Evolutionary conservation across 92 coral and sea anemone species (phyloP), one percentile per base, ranked within the genome.

Genomic region (Actinernus sp.): DNA sequence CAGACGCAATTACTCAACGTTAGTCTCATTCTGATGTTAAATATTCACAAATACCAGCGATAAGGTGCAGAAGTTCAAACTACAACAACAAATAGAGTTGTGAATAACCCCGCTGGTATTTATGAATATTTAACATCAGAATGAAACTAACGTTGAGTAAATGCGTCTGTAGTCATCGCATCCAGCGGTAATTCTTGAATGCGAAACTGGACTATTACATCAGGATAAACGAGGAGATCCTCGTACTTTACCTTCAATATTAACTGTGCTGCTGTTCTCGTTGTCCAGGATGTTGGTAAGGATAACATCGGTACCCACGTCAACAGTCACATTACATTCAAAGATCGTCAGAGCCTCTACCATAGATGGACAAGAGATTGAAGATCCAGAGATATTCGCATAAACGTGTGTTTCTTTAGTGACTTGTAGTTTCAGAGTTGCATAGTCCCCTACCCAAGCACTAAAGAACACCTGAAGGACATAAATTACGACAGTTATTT

Each of bases 371-470:
- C 83, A 87, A 22, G 21, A 6, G 3, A 62, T 6, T 22, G 32
- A 37, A 20, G 73, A 7, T 1, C 60, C 73, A 2, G 29, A 58
- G 32, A 87, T 26, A 32, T 41, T 10, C 18, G 73, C 31, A 10
- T 18, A 22, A 14, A 76, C 65, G 24, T 49, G 44, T 16, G 73
- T 16, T 20, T 24, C 17, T 19, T 54, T 70, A 39, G 36, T 17
- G 21, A 46, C 57, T 49, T 33, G 8, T 14, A 63, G 40, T 22
- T 76, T 76, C 17, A 81, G 78, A 19, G 44, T 49, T 9, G 88
- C 87, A 55, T 78, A 87, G 40, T 68, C 61, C 32, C 93, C 88
- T 16, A 76, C 36, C 44, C 55, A 60, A 29, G 88, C 60, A 31
- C 32, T 49, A 14, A 72, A 65, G 11, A 61, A 29, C 28, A 75